Evolutionary conservation across 1,140 invertebrate genomes (phyloP), one percentile per base, ranked within the genome.

Genomic region (Elymnias hypermnestra): DNA sequence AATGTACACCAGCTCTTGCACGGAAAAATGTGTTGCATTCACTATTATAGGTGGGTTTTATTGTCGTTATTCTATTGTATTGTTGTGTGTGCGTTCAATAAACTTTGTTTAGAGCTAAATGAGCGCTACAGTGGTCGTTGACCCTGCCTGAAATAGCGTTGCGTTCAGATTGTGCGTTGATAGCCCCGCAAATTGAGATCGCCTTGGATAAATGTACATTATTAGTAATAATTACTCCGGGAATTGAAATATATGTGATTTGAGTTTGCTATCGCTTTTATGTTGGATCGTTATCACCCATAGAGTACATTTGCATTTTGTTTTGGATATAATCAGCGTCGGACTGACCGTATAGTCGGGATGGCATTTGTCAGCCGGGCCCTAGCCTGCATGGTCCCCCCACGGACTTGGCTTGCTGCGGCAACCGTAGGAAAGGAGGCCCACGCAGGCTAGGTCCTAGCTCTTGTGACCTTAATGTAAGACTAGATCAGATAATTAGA

Each of bases 91-190:
- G 53, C 71, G 70, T 75, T 70, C 74, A 68, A 78, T 83, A 78
- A 79, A 76, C 73, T 73, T 83, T 83, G 75, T 83, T 82, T 79
- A 79, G 71, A 69, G 67, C 73, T 73, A 77, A 77, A 82, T 74
- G 72, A 71, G 73, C 73, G 73, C 78, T 78, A 76, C 62, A 50
- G 51, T 59, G 75, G 63, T 59, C 72, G 51, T 73, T 69, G 70
- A 81, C 70, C 70, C 44, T 40, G 54, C 51, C 69, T 77, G 68
- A 74, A 77, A 77, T 78, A 76, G 70, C 54, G 49, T 51, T 57
- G 59, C 61, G 64, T 63, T 56, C 38, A 67, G 70, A 72, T 75
- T 72, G 56, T 57, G 62, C 60, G 55, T 53, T 57, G 66, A 72
- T 74, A 72, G 49, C 47, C 59, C 43, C 49, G 58, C 53, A 57